Evolutionary conservation across 1,140 invertebrate genomes (phyloP).

Genomic region (Drosophila oshimai): DNA sequence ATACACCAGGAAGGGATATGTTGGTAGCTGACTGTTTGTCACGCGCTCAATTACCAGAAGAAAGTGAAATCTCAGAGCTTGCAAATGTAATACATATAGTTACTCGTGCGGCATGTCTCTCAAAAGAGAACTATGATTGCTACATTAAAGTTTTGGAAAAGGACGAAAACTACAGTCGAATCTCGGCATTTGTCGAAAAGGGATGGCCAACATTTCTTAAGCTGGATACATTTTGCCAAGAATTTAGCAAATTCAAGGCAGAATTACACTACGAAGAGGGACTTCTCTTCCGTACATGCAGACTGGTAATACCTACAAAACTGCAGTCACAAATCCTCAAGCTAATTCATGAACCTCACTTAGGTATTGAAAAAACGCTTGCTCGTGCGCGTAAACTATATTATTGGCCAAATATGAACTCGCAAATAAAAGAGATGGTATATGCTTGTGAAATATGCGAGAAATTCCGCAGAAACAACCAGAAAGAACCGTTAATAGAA

Average conservation of each 20-base stretch:
- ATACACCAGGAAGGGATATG: slow-evolving; percentile 26
- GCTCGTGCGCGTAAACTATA: not conserved
- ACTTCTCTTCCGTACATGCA: not conserved
- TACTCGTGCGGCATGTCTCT: not conserved
- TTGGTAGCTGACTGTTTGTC: not conserved
- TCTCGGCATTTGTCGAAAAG: not conserved
- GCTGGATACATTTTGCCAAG: not conserved
- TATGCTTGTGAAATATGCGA: not conserved
- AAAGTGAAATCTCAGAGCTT: not conserved
- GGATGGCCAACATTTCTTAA: not conserved
- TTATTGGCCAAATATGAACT: not conserved
- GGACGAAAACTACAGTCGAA: not conserved
- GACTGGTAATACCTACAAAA: not conserved
- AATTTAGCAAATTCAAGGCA: not conserved
- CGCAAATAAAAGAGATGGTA: not conserved
- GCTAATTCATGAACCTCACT: not conserved
- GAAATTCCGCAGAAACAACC: not conserved
- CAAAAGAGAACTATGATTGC: not conserved
- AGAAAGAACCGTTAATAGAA: not conserved
- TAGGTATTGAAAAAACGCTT: not conserved
- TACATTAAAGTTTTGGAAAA: not conserved
- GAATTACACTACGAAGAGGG: not conserved
- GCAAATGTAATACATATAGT: not conserved
- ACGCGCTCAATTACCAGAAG: not conserved
- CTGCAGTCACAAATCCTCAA: not conserved